Percentiles rank a stretch among this genome's conserved stretches.
Evolutionary conservation across 1,140 invertebrate species (phyloP).

Genomic region (Carcinoscorpius rotundicauda): DNA sequence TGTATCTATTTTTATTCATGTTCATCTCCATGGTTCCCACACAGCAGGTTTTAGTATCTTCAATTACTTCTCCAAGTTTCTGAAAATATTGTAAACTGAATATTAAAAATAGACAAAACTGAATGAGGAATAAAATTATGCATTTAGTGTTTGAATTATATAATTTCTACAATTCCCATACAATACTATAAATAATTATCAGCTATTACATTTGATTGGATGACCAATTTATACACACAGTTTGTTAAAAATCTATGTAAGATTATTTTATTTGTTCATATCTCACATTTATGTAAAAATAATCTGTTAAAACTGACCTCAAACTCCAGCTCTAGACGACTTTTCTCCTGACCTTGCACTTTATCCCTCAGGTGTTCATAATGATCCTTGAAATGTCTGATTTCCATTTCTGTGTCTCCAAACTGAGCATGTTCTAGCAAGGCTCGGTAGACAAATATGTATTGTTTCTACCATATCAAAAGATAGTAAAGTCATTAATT

Average conservation of each 20-base stretch:
- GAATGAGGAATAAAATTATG: too few relatives aligned
- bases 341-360: constrained; percentile 24
- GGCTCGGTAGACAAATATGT: constrained; percentile 92
- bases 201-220: too few relatives aligned
- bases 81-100: constrained; percentile 30
- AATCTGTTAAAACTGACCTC: constrained; percentile 43
- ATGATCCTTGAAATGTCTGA: constrained; percentile 49
- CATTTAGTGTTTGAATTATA: too few relatives aligned
- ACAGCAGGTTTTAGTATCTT: constrained; percentile 64
- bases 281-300: too few relatives aligned
- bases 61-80: constrained; percentile 65
- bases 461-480: constrained; percentile 55
- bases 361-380: constrained; percentile 49
- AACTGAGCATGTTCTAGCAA: constrained; percentile 86
- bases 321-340: constrained; percentile 49
- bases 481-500: too few relatives aligned
- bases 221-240: too few relatives aligned
- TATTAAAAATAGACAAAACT: too few relatives aligned
- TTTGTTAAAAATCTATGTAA: too few relatives aligned
- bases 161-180: too few relatives aligned
- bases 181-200: too few relatives aligned
- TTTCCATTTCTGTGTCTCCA: constrained; percentile 78
- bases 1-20: constrained; percentile 70
- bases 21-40: constrained; percentile 74
- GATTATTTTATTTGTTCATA: too few relatives aligned